Evolutionary conservation across 2,888 invertebrate species (phyloP).

Genomic region (Linnaemya tessellans): DNA sequence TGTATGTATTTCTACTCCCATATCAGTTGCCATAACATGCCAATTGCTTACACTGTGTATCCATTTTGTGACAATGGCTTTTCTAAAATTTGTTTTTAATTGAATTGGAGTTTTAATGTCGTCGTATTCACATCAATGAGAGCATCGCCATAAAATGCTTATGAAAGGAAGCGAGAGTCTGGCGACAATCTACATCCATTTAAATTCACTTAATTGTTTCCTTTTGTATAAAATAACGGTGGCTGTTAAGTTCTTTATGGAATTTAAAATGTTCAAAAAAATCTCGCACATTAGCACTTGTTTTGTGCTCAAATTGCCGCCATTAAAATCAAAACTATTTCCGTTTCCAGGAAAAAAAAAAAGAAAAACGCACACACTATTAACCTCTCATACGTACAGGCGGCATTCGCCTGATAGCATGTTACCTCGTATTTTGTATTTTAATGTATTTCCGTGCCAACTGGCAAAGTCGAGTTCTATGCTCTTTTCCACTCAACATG

Average conservation of each 20-base stretch:
- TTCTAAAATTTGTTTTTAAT: constrained; percentile 20
- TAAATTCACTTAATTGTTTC: constrained; percentile 65
- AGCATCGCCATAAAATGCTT: neutral
- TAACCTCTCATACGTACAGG: neutral
- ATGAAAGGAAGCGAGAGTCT: neutral
- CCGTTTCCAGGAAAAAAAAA: constrained; percentile 55
- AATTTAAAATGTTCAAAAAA: constrained; percentile 62
- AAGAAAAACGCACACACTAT: neutral
- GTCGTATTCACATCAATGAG: neutral
- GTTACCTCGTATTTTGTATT: neutral
- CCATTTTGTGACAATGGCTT: neutral
- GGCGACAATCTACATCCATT: constrained; percentile 20
- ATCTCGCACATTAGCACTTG: constrained; percentile 71
- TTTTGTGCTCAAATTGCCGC: constrained; percentile 68
- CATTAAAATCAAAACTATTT: constrained; percentile 72
- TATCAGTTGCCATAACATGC: too few relatives aligned
- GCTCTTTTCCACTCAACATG: neutral
- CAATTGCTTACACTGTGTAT: too few relatives aligned
- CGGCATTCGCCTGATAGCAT: neutral
- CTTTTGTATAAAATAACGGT: constrained; percentile 52
- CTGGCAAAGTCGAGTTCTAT: constrained; percentile 51
- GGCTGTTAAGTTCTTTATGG: constrained; percentile 55
- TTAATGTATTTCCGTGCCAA: constrained; percentile 64
- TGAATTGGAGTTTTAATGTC: constrained; percentile 35
- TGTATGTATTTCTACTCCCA: too few relatives aligned